Conservation (phyloP, 2,797 vertebrate species). For the Lerista edwardsae region DNA sequence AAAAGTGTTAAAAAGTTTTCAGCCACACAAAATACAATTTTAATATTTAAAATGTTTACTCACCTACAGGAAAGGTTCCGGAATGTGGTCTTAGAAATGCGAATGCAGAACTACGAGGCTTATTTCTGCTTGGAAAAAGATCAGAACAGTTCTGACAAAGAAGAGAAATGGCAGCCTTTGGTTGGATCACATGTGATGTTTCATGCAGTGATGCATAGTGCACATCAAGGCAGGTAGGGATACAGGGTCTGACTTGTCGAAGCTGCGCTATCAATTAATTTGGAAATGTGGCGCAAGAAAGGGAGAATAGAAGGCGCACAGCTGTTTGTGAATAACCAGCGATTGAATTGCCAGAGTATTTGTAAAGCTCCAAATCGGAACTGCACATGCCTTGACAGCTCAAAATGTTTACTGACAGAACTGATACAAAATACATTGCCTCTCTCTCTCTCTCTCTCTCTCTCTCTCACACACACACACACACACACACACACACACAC, state of each 20-base stretch:
- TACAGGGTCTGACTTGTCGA: not conserved
- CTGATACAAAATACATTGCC: not conserved
- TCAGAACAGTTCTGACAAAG: not conserved
- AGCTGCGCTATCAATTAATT: conserved; percentile 1
- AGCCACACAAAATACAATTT: not conserved
- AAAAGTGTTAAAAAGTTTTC: not conserved
- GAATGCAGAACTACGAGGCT: not conserved
- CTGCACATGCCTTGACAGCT: conserved; percentile 3
- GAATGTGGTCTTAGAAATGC: not conserved
- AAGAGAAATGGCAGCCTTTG: not conserved
- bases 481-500: no score
- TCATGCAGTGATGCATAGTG: not conserved
- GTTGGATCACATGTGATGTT: not conserved
- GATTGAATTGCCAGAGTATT: not conserved
- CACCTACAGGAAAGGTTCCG: not conserved
- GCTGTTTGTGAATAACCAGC: not conserved
- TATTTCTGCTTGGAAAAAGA: not conserved
- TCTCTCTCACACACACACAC: no score
- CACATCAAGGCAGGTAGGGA: not conserved
- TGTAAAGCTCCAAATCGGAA: not conserved
- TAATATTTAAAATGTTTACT: conserved; percentile 22
- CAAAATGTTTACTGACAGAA: conserved; percentile 3
- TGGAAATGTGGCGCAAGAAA: not conserved
- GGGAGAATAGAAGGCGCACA: not conserved
- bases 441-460: not conserved